phyloP scores from a whole-genome alignment of 2,113 vertebrate genomes.

The Petrocephalus microphthalmus region DNA sequence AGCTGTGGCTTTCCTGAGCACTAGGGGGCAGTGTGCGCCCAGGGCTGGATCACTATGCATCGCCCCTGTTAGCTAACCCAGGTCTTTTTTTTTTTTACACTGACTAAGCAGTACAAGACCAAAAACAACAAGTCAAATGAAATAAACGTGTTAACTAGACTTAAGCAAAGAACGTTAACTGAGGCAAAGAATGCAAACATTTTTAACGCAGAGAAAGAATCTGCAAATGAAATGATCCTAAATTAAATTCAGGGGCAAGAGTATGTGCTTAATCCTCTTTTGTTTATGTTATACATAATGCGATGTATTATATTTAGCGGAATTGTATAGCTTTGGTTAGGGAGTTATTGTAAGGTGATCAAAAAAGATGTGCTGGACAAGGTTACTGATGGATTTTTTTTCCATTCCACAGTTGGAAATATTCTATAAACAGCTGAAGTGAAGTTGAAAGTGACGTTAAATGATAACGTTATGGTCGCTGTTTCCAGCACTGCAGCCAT shows the following conservation, averaged over 20 bases:
- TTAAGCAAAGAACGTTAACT: neutral
- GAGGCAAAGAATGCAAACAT: neutral
- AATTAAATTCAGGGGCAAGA: neutral
- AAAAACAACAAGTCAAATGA: neutral
- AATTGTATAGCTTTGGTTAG: neutral
- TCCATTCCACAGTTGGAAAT: neutral
- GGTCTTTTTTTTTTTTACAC: neutral
- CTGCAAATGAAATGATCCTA: neutral
- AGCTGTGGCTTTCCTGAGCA: conserved; percentile 22
- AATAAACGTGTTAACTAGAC: neutral
- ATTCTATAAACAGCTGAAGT: neutral
- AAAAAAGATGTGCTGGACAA: neutral
- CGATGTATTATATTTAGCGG: neutral
- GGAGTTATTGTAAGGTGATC: neutral
- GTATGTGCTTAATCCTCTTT: neutral
- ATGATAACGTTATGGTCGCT: neutral
- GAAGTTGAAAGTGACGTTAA: neutral
- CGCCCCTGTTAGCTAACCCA: neutral
- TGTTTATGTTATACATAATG: neutral
- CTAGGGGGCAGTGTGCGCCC: conserved; percentile 59
- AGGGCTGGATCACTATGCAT: conserved; percentile 12
- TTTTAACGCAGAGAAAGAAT: neutral
- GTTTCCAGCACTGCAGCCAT: neutral
- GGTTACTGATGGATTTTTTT: neutral
- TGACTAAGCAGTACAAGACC: neutral